Conservation (phyloP, 92 coral and sea anemone species). For the Parazoanthus atlanticus region DNA sequence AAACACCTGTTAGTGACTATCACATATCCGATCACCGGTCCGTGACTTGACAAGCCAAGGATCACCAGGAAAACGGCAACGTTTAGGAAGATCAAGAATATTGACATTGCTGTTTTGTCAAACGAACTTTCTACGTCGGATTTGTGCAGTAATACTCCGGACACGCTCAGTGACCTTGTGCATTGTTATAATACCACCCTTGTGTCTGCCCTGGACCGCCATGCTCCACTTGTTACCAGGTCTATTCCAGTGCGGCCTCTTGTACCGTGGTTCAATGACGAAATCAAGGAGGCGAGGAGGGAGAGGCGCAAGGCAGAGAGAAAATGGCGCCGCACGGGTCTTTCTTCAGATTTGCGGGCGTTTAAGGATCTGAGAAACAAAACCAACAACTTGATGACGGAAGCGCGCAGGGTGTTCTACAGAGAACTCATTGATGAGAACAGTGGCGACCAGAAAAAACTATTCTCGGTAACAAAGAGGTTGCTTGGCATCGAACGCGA, state of each 20-base stretch:
- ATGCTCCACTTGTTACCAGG: slow-evolving; percentile 34
- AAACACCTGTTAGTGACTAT: slow-evolving; percentile 27
- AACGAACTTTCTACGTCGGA: slow-evolving; percentile 39
- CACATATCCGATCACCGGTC: slow-evolving; percentile 23
- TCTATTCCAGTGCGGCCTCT: slow-evolving; percentile 25
- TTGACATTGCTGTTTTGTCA: slow-evolving; percentile 14
- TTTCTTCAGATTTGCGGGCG: slow-evolving; percentile 2
- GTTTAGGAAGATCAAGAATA: slow-evolving; percentile 30
- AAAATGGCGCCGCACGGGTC: slow-evolving; percentile 37
- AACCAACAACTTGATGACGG: slow-evolving; percentile 18
- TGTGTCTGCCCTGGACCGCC: slow-evolving; percentile 36
- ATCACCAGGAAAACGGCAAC: slow-evolving; percentile 27
- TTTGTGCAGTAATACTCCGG: slow-evolving; percentile 34
- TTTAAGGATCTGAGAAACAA: slow-evolving; percentile 28
- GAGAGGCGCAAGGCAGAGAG: slow-evolving; percentile 45
- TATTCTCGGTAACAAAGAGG: slow-evolving; percentile 31
- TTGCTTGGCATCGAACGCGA: slow-evolving; percentile 34
- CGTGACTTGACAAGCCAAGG: slow-evolving; percentile 38
- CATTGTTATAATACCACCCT: slow-evolving; percentile 13
- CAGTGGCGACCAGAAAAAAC: slow-evolving; percentile 41
- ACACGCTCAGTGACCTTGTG: slow-evolving; percentile 14
- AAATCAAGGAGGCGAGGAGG: slow-evolving; percentile 38
- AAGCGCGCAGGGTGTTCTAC: slow-evolving; percentile 47
- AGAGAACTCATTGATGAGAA: slow-evolving; percentile 35
- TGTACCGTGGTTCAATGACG: slow-evolving; percentile 48